Evolutionary conservation across 1,140 invertebrate genomes (phyloP).

Genomic region (Cydia amplana): DNA sequence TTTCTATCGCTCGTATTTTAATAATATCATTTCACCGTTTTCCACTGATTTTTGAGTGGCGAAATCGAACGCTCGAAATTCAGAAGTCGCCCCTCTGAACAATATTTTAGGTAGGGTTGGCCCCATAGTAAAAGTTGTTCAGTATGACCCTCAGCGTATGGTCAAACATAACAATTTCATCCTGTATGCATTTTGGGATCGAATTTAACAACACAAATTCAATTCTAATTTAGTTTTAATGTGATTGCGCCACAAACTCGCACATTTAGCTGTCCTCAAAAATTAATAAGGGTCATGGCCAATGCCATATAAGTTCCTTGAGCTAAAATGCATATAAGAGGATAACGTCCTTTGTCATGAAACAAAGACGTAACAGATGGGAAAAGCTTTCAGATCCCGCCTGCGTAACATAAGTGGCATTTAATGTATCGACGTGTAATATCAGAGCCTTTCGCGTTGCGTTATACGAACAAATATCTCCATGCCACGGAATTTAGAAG

Average conservation of each 20-base stretch:
- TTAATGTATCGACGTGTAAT: neutral
- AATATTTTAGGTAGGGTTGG: too few relatives aligned
- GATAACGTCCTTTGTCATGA: neutral
- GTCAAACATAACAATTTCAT: too few relatives aligned
- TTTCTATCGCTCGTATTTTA: too few relatives aligned
- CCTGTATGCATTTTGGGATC: neutral
- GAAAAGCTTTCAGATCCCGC: neutral
- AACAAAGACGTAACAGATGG: neutral
- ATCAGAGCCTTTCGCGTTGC: neutral
- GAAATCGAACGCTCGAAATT: too few relatives aligned
- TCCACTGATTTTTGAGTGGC: too few relatives aligned
- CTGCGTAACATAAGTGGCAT: constrained; percentile 15
- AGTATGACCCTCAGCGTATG: too few relatives aligned
- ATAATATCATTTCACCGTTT: too few relatives aligned
- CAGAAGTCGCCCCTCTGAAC: too few relatives aligned
- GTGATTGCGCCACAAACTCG: neutral
- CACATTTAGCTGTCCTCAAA: too few relatives aligned
- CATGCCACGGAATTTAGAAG: neutral
- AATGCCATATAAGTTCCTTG: neutral
- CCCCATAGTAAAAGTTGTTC: too few relatives aligned
- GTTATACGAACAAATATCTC: constrained; percentile 4
- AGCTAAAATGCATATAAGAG: constrained; percentile 1
- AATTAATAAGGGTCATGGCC: neutral
- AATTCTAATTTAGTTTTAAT: neutral
- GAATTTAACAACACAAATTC: neutral